Evolutionary conservation across 2,888 invertebrate species (phyloP).

Genomic region (Leucophenga montana): DNA sequence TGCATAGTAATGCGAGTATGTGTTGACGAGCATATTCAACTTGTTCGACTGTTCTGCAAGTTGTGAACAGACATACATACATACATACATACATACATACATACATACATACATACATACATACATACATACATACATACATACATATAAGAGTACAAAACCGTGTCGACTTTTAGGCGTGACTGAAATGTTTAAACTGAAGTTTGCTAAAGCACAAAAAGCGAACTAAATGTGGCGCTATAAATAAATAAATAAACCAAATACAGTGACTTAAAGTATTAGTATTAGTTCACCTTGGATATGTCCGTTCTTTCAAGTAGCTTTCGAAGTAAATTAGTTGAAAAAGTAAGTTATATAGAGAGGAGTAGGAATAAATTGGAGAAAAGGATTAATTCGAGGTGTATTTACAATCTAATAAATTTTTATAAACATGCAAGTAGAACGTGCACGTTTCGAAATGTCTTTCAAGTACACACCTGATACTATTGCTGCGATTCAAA

Average conservation of each 20-base stretch:
- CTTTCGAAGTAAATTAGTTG: conserved; percentile 71
- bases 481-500: conserved; percentile 92
- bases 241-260: not conserved
- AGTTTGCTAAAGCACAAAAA: conserved; percentile 1
- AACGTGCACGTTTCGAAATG: not conserved
- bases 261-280: conserved; percentile 1
- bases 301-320: conserved; percentile 94
- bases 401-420: conserved; percentile 28
- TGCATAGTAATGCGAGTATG: too few relatives aligned
- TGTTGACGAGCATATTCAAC: too few relatives aligned
- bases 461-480: conserved; percentile 79
- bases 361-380: conserved; percentile 23
- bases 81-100: too few relatives aligned
- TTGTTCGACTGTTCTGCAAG: too few relatives aligned
- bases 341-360: too few relatives aligned
- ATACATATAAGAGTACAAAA: too few relatives aligned
- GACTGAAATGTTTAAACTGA: too few relatives aligned
- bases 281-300: conserved; percentile 80
- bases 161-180: too few relatives aligned
- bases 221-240: not conserved
- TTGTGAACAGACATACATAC: too few relatives aligned
- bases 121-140: too few relatives aligned
- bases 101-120: too few relatives aligned
- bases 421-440: not conserved
- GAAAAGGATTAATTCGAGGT: conserved; percentile 24